Evolutionary conservation across 2,113 vertebrate species (phyloP), one percentile per base, ranked within the genome.

Genomic region (Casuarius casuarius): DNA sequence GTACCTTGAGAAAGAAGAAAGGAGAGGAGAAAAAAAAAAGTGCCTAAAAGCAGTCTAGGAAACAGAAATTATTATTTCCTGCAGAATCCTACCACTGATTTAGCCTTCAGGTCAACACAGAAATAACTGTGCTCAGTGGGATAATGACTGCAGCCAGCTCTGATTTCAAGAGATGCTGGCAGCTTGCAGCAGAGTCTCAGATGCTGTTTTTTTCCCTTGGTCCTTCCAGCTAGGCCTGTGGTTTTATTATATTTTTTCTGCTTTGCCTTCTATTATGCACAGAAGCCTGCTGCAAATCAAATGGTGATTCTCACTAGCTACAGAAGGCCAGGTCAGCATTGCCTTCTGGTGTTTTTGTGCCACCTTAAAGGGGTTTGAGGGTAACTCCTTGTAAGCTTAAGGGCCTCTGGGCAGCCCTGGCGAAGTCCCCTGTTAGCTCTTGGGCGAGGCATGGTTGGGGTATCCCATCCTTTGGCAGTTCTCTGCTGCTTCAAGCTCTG

Each of bases 381-480:
- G 33, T 62, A 28, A 20, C 15, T 38, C 5, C 56, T 71, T 7
- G 20, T 58, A 31, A 70, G 33, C 4, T n/a, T 4, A 3, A 9
- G 49, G 9, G 68, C 40, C n/a, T 84, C 75, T 62, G 59, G 31
- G 40, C 19, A 66, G 51, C 28, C 29, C 11, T 52, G 26, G 54
- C 23, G 33, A n/a, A 38, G 56, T 74, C 15, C 22, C 7, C 58
- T 7, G 5, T 52, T 56, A 78, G 56, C 42, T 79, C 23, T 35
- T 59, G 66, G 40, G 28, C 28, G 59, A 81, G n/a, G 17, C 0
- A 0, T 15, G 29, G 9, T 31, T 61, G 44, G 8, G 10, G 2
- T 51, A 5, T 63, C 29, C 33, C 35, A 11, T 65, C 17, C 28
- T 80, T 58, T 8, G 40, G 38, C 18, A 63, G 26, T 48, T 86